These are phyloP conservation scores for Heliocidaris tuberculata DNA, from an alignment of 35 echinoderm and acorn worm species.

Conservation along the genomic window DNA sequence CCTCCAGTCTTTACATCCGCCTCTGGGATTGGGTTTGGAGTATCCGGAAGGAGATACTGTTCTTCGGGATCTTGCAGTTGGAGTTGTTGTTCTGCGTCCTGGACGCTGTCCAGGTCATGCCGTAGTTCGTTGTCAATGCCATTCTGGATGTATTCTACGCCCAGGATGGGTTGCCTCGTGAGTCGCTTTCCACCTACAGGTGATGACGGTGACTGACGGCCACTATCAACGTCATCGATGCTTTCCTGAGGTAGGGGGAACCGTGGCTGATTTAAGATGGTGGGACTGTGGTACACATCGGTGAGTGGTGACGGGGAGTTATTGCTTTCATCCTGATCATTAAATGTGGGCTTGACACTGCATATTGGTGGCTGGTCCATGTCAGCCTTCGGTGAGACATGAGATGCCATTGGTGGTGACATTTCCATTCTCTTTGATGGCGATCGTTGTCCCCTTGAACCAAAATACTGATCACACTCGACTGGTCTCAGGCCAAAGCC, in stretches of 20 bases:
- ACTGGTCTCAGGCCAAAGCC: not conserved
- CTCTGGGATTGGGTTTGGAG: not conserved
- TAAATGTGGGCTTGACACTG: constrained; percentile 28
- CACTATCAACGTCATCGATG: not conserved
- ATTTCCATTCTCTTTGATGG: not conserved
- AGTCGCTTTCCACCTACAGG: not conserved
- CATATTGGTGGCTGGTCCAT: not conserved
- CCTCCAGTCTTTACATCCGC: not conserved
- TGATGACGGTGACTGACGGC: not conserved
- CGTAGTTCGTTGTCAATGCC: constrained; percentile 33
- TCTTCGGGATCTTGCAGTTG: not conserved
- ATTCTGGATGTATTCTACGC: constrained; percentile 76
- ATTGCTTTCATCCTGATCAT: not conserved
- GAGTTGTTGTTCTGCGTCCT: not conserved
- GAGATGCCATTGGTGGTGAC: constrained; percentile 3
- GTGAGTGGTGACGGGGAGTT: constrained; percentile 8
- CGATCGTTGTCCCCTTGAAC: not conserved
- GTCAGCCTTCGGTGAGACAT: not conserved
- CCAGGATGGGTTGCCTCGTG: constrained; percentile 59
- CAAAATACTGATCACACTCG: not conserved
- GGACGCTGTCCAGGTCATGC: not conserved
- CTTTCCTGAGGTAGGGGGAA: not conserved
- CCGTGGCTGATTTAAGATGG: not conserved
- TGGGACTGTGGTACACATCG: not conserved
- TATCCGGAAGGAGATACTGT: not conserved